Evolutionary conservation across 1,140 invertebrate species (phyloP), one percentile per base, ranked within the genome.

Genomic region (Popillia japonica): DNA sequence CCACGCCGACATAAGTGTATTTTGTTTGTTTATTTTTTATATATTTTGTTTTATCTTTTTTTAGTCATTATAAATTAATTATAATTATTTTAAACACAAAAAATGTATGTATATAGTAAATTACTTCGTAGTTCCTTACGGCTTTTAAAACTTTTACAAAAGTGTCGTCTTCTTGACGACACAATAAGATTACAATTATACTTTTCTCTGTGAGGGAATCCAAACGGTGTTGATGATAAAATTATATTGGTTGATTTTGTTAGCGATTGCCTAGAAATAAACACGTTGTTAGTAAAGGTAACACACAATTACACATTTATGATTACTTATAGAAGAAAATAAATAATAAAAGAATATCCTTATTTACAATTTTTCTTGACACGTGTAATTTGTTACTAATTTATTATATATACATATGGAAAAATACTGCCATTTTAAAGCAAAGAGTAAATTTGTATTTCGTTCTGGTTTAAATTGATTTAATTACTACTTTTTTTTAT

Each of bases 191-290:
- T 68, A 68, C 61, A 68, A 27, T 68, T 68, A 68, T 68, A 27
- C 22, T 68, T 68, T 68, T 68, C 61, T 68, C 61, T 68, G 61
- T 81, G 82, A 80, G 79, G 78, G 77, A 77, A 80, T 80, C 82
- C 82, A 84, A 80, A 82, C 81, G 83, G 81, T 84, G 82, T 73
- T 80, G 83, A 8, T 40, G 78, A 75, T 77, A 23, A 68, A 64
- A 22, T 61, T 75, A 77, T 81, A 78, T 77, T 77, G 80, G 81
- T 75, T 78, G 79, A 79, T 76, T 81, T 83, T 79, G 80, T 85
- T 86, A 86, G 83, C 84, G 85, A 81, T 85, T 85, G 78, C 83
- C 85, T 86, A 84, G 80, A 86, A 86, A 81, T 77, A 83, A 84
- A 84, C 76, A 83, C 79, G 7, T 75, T 42, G 78, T 80, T 80